Base-by-base conservation (phyloP, 1,140 invertebrate genomes). In the Alviniconcha marisindica region DNA sequence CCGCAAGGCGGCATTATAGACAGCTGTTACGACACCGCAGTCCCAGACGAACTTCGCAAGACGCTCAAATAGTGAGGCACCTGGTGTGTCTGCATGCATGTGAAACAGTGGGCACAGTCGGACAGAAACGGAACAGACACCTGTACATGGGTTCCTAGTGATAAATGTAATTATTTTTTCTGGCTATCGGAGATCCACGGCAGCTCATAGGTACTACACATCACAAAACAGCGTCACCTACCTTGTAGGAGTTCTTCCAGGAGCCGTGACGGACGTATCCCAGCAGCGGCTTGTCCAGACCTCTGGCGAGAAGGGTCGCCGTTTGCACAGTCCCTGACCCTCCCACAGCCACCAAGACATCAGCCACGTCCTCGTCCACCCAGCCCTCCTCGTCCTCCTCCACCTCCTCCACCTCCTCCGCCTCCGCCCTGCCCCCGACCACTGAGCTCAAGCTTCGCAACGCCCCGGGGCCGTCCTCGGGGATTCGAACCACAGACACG, bases 301-400 rank as follows among this genome's bases (percentile, higher is more conserved):
- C 69, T 5, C 15, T 71, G 31, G 36, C 69, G 2, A 71, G 36
- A 5, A 71, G 7, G 15, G 69, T 40, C 2, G 69, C 69, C 69
- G 40, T 71, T 21, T 40, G 24, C 36, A 71, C 69, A 4, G 36
- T 10, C 36, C 36, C 69, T 40, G 69, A 12, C 2, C 12, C 0
- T 18, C 69, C 69, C 38, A 71, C 69, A 14, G 36, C 69, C 69
- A 71, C 40, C 69, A 71, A 10, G 10, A 71, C 69, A n/a, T 33
- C 38, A 28, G 31, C 63, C 31, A 33, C 63, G 28, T 66, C 31
- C 28, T 66, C 54, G 21, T 60, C 54, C n/a, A n/a, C n/a, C n/a
- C n/a, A n/a, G 5, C 28, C 63, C n/a, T 28, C 63, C 5, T 33
- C 28, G 5, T 18, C 63, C n/a, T 5, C 63, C n/a, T 66, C n/a